These are phyloP conservation scores for Spatula versicolor DNA, from an alignment of 2,797 vertebrate species.

Conservation along the genomic window DNA sequence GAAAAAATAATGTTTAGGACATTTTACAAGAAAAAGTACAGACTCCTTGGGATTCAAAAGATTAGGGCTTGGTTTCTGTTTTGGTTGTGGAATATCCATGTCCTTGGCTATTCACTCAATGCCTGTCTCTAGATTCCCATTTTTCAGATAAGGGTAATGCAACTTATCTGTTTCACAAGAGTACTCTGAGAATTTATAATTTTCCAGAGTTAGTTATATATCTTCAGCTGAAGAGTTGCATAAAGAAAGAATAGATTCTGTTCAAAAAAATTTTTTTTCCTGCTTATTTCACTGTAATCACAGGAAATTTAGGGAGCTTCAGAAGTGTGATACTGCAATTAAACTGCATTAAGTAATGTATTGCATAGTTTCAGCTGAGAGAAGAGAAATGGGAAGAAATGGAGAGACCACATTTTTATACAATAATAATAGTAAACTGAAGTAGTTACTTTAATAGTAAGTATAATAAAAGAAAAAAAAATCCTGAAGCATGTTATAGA, in stretches of 20 bases:
- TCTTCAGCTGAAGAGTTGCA: not conserved
- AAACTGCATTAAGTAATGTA: not conserved
- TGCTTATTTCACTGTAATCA: not conserved
- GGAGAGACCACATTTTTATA: not conserved
- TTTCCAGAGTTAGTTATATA: not conserved
- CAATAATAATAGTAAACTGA: not conserved
- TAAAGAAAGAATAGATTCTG: not conserved
- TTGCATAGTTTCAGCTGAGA: not conserved
- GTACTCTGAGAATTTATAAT: not conserved
- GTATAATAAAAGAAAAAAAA: not conserved
- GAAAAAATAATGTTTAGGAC: not conserved
- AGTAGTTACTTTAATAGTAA: not conserved
- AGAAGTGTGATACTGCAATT: not conserved
- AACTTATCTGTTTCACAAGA: not conserved
- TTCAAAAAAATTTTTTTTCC: not conserved
- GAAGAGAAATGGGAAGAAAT: not conserved
- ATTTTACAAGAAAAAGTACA: not conserved
- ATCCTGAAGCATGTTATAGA: not conserved
- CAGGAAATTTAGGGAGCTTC: not conserved
- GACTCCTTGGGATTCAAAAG: not conserved
- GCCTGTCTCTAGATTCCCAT: not conserved
- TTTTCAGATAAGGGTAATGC: not conserved
- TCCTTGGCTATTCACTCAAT: not conserved
- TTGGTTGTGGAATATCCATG: not conserved
- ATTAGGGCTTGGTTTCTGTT: not conserved